These are phyloP conservation scores for Athetis lepigone DNA, from an alignment of 2,888 invertebrate species.

Conservation along the genomic window DNA sequence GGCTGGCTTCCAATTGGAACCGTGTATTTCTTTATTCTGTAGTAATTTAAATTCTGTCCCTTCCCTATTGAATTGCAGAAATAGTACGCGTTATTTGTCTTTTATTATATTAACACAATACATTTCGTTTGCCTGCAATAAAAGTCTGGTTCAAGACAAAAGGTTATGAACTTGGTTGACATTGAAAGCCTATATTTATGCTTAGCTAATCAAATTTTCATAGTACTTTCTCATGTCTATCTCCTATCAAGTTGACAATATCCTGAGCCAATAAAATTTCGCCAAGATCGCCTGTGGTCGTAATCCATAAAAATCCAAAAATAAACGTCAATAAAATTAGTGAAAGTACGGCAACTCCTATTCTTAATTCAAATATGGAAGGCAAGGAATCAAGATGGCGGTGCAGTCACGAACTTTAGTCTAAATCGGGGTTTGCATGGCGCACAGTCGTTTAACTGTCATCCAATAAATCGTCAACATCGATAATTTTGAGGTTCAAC, in stretches of 20 bases:
- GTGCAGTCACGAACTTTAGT: constrained; percentile 56
- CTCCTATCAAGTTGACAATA: constrained; percentile 3
- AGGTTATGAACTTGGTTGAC: constrained; percentile 45
- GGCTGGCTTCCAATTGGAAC: constrained; percentile 14
- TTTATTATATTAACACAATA: constrained; percentile 2
- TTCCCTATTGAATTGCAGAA: constrained; percentile 22
- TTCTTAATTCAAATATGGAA: constrained; percentile 45
- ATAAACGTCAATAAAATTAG: constrained; percentile 51
- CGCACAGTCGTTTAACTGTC: constrained; percentile 39
- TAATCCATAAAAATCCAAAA: constrained; percentile 41
- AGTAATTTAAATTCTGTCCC: constrained; percentile 29
- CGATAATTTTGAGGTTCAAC: constrained; percentile 26
- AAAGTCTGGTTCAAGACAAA: neutral
- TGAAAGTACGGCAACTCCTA: constrained; percentile 42
- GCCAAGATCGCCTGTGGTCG: neutral
- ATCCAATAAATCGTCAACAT: constrained; percentile 38
- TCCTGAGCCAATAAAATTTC: constrained; percentile 2
- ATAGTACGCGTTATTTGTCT: constrained; percentile 6
- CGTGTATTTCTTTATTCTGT: constrained; percentile 27
- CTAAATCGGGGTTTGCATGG: constrained; percentile 58
- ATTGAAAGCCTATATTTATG: constrained; percentile 12
- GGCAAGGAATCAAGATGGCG: constrained; percentile 37
- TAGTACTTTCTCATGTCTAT: neutral
- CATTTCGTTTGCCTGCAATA: neutral
- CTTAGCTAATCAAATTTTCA: constrained; percentile 11